phyloP scores from a whole-genome alignment of 2,888 invertebrate species.

The Falcaria lacertinaria region DNA sequence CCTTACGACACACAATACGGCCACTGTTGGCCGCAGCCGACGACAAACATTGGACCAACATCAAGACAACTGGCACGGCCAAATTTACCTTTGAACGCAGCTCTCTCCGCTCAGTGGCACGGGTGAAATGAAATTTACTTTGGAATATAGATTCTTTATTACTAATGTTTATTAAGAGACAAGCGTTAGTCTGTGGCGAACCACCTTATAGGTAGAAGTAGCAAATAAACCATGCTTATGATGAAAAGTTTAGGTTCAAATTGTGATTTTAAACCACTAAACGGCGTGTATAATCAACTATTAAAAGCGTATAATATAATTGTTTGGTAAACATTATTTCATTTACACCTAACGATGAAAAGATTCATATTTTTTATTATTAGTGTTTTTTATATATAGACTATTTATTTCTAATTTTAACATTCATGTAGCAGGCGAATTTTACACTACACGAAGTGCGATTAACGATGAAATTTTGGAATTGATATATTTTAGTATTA shows the following conservation, averaged over 20 bases:
- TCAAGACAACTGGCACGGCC: constrained; percentile 49
- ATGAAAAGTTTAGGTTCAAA: constrained; percentile 28
- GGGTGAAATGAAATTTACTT: constrained; percentile 77
- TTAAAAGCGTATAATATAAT: constrained; percentile 58
- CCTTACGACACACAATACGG: constrained; percentile 60
- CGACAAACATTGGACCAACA: constrained; percentile 55
- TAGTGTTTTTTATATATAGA: constrained; percentile 37
- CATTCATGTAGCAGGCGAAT: constrained; percentile 65
- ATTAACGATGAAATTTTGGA: constrained; percentile 44
- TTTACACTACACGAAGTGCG: constrained; percentile 70
- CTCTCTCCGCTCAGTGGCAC: constrained; percentile 63
- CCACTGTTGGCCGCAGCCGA: constrained; percentile 39
- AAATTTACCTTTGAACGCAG: constrained; percentile 71
- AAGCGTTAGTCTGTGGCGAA: constrained; percentile 58
- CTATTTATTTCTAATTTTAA: constrained; percentile 49
- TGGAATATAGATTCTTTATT: constrained; percentile 78
- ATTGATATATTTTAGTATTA: constrained; percentile 34
- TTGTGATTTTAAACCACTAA: constrained; percentile 32
- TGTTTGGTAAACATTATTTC: constrained; percentile 41
- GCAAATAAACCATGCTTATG: constrained; percentile 57
- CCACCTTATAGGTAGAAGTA: constrained; percentile 33
- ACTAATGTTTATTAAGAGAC: constrained; percentile 65
- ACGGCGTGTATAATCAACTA: constrained; percentile 55
- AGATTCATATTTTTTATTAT: constrained; percentile 39
- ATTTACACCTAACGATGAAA: constrained; percentile 36